Evolutionary conservation across 2,888 invertebrate species (phyloP), one percentile per base, ranked within the genome.

Genomic region (Zonitis immaculata): DNA sequence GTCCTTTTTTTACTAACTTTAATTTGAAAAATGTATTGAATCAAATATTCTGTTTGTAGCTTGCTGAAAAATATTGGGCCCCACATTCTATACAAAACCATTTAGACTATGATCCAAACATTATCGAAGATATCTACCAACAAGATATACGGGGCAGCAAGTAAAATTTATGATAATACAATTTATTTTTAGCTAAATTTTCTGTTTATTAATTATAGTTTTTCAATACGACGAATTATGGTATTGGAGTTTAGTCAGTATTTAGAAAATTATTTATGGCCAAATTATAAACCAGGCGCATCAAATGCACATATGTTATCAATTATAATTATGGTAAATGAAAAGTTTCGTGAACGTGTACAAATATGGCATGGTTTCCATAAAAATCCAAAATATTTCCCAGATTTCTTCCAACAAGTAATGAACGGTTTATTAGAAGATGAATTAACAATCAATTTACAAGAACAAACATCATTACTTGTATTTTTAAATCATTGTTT

Each of bases 161-260:
- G 85, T 88, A 78, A n/a, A n/a, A n/a, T n/a, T n/a, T n/a, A n/a
- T n/a, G n/a, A n/a, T n/a, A n/a, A n/a, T n/a, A n/a, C n/a, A n/a
- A n/a, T n/a, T n/a, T n/a, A n/a, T n/a, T n/a, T n/a, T n/a, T n/a
- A n/a, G n/a, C n/a, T n/a, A n/a, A n/a, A n/a, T n/a, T n/a, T n/a
- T n/a, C n/a, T n/a, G 18, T 42, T 7, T 22, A 25, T 12, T 26
- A 12, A 32, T 66, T 65, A 50, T 47, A 69, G 86, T 68, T 88
- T 89, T 75, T 85, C 90, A 9, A 87, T 89, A 3, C 82, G 92
- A n/a, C 84, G 95, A 49, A 90, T 95, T 57, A 95, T 96, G 88
- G 89, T 96, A 82, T 78, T 98, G 52, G 97, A 98, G 76, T 95
- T 96, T 75, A 96, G 95, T 57, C 98, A 97, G 71, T 99, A 97